Conservation (phyloP, 2,113 vertebrate genomes). For the Phylloscopus trochilus region DNA sequence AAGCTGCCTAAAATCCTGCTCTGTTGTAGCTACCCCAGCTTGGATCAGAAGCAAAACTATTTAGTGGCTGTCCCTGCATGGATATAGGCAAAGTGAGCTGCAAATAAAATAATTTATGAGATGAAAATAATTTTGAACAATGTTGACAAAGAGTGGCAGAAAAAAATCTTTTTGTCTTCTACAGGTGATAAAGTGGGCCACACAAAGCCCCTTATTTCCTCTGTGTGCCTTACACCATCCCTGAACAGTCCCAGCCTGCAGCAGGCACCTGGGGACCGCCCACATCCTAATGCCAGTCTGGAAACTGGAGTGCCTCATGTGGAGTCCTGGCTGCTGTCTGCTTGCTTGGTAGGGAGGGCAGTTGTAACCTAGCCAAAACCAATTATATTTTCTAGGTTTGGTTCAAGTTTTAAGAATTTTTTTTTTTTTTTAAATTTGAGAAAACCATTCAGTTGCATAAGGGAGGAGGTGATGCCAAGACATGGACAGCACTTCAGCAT, state of each 20-base stretch:
- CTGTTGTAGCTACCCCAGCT: background rate
- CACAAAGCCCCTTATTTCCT: background rate
- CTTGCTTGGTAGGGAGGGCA: background rate
- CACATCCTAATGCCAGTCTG: background rate
- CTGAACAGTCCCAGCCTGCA: background rate
- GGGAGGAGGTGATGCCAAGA: background rate
- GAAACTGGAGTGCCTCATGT: accelerated
- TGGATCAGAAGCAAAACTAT: background rate
- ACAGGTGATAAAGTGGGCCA: background rate
- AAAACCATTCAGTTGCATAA: background rate
- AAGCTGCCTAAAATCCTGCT: background rate
- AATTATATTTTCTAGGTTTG: background rate
- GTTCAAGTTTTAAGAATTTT: background rate
- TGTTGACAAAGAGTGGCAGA: background rate
- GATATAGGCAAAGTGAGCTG: background rate
- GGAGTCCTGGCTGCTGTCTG: background rate
- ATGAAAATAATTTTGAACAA: background rate
- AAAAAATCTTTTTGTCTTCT: background rate
- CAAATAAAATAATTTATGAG: background rate
- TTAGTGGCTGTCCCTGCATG: background rate
- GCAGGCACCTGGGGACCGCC: background rate
- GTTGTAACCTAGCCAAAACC: background rate
- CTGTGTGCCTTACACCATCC: background rate
- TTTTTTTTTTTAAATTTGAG: background rate
- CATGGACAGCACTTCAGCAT: background rate